phyloP scores from a whole-genome alignment of 2,113 vertebrate genomes.

The Nicator chloris region DNA sequence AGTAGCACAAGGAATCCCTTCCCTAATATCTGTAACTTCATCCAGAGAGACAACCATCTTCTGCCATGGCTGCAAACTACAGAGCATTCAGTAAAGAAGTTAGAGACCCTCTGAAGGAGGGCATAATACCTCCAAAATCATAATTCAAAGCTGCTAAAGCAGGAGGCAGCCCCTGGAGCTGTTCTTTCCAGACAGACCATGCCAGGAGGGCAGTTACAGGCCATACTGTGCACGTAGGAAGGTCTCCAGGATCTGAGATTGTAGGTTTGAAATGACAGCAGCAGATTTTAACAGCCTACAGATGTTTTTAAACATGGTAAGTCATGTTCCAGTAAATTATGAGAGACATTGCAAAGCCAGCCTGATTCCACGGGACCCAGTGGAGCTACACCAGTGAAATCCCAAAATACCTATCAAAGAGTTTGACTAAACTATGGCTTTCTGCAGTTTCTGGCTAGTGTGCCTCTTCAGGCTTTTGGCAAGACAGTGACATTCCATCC shows the following conservation, averaged over 20 bases:
- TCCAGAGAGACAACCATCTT: not conserved
- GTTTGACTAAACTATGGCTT: not conserved
- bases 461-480: not conserved
- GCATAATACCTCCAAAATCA: not conserved
- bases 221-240: not conserved
- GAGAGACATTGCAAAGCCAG: not conserved
- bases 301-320: not conserved
- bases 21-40: not conserved
- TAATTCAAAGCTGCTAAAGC: not conserved
- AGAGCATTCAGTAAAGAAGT: not conserved
- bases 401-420: not conserved
- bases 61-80: not conserved
- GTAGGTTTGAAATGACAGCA: not conserved
- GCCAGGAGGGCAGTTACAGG: not conserved
- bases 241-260: not conserved
- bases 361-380: not conserved
- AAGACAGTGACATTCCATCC: not conserved
- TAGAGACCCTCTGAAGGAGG: not conserved
- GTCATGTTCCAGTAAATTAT: not conserved
- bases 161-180: not conserved
- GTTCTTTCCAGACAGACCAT: not conserved
- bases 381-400: not conserved
- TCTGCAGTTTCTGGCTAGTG: not conserved
- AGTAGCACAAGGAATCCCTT: not conserved
- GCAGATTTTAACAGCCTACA: not conserved